Evolutionary conservation across 2,113 vertebrate species (phyloP), one percentile per base, ranked within the genome.

Genomic region (Rhodinocichla rosea): DNA sequence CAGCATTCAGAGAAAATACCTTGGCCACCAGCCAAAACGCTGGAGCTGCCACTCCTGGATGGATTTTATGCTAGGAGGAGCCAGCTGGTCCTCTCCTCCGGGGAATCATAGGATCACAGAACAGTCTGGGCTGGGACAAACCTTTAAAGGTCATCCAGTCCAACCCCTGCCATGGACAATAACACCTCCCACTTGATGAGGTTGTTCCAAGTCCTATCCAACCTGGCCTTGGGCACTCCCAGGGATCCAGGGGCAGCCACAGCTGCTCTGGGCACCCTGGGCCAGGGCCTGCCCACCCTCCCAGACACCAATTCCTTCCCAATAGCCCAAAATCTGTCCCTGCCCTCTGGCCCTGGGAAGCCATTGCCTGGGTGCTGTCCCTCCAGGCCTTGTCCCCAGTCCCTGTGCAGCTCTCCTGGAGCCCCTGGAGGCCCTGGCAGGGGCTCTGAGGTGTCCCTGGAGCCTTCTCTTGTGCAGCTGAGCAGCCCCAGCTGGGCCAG

Each of bases 131-230:
- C 10, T 5, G 30, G 37, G 67, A 76, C 18, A 16, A 32, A 68
- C 2, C 8, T 70, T 15, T n/a, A 4, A 37, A 74, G 7, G 6
- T 1, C 50, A 62, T 7, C 7, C 1, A 8, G 5, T 33, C 15
- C 42, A 27, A 8, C 0, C 5, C 21, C 3, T 69, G 21, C 16
- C 3, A 6, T 0, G 0, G 2, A 21, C 59, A 86, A 7, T 4
- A 30, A 44, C 44, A 50, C 5, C 55, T 45, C 0, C 32, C 20
- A 17, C 64, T 1, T 1, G 0, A 13, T 3, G 20, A 89, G 32
- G 4, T 1, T 42, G 20, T 2, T 64, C 40, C 33, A 14, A 87
- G 62, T 0, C 19, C 6, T 0, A 0, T 68, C 53, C 70, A 73
- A 0, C n/a, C 59, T 47, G n/a, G 2, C 35, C 47, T 20, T 2